phyloP scores from a whole-genome alignment of 2,797 vertebrate genomes.

The Sebastes dallii region DNA sequence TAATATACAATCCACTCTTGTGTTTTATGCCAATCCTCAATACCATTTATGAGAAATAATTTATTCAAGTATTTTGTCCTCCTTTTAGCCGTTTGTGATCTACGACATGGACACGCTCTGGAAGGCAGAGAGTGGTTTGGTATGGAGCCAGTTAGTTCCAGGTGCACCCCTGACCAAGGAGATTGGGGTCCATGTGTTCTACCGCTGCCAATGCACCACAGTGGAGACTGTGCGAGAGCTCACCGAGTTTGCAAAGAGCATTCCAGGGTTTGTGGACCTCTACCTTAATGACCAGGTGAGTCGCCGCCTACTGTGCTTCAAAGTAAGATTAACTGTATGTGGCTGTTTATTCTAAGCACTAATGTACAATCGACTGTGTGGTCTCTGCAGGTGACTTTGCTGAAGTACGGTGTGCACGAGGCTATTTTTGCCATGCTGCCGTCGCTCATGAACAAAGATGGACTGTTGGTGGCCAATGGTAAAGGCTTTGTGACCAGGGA shows the following conservation, averaged over 20 bases:
- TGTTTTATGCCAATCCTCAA: background rate
- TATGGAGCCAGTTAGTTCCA: slow-evolving; percentile 94
- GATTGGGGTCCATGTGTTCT: slow-evolving; percentile 97
- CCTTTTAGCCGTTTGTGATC: slow-evolving; percentile 95
- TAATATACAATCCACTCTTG: background rate
- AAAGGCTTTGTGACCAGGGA: slow-evolving; percentile 97
- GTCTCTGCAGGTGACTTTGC: slow-evolving; percentile 88
- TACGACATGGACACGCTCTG: slow-evolving; percentile 97
- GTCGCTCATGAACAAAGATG: slow-evolving; percentile 99
- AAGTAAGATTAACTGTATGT: background rate
- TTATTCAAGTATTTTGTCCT: background rate
- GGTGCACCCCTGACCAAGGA: slow-evolving; percentile 95
- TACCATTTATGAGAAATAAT: background rate
- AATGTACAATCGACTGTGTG: background rate
- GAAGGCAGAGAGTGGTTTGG: slow-evolving; percentile 96
- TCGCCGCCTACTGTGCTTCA: background rate
- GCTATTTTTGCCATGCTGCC: slow-evolving; percentile 99
- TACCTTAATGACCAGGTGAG: slow-evolving; percentile 95
- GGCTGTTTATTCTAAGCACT: background rate
- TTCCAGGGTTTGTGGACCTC: slow-evolving; percentile 95
- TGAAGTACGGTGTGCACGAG: slow-evolving; percentile 98
- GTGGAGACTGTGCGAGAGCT: slow-evolving; percentile 98
- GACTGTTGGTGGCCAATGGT: slow-evolving; percentile 94
- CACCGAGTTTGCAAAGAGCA: slow-evolving; percentile 98
- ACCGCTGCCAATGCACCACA: slow-evolving; percentile 97